These are phyloP conservation scores for Arion vulgaris DNA, from an alignment of 1,140 invertebrate genomes.

Conservation along the genomic window DNA sequence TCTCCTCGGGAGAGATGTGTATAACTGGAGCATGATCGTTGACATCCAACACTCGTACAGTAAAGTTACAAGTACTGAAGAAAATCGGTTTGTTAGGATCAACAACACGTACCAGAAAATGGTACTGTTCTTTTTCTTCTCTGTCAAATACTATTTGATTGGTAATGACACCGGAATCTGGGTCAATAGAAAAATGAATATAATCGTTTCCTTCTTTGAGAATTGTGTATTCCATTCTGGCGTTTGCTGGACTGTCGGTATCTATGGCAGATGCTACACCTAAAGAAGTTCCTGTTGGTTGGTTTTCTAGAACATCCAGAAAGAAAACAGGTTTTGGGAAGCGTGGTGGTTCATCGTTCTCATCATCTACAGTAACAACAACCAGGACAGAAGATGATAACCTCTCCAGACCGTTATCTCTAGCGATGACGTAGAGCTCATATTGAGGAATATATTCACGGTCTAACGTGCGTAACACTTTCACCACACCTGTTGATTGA, in stretches of 20 bases:
- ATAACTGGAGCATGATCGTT: constrained; percentile 69
- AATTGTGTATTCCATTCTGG: constrained; percentile 34
- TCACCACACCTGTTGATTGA: constrained; percentile 50
- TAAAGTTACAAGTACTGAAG: constrained; percentile 55
- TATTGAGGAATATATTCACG: constrained; percentile 51
- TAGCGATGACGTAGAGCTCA: constrained; percentile 55
- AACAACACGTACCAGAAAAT: constrained; percentile 49
- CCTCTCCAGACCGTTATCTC: constrained; percentile 49
- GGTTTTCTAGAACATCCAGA: constrained; percentile 45
- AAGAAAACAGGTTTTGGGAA: constrained; percentile 41
- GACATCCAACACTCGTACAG: constrained; percentile 58
- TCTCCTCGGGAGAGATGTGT: constrained; percentile 55
- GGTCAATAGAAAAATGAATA: constrained; percentile 45
- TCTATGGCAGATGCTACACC: constrained; percentile 44
- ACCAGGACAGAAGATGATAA: constrained; percentile 37
- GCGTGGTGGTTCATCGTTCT: constrained; percentile 47
- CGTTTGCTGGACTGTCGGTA: constrained; percentile 31
- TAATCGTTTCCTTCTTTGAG: constrained; percentile 16
- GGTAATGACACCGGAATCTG: constrained; percentile 43
- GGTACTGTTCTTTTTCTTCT: constrained; percentile 46
- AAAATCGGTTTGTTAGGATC: constrained; percentile 44
- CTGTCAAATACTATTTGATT: constrained; percentile 49
- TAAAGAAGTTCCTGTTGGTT: constrained; percentile 37
- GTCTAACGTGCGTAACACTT: constrained; percentile 48
- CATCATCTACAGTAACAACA: constrained; percentile 43